A percentile compares a stretch with the other conserved stretches of the same genome.
Conservation (phyloP, 2,888 invertebrate species). For the Acrocyrtus sp. region DNA sequence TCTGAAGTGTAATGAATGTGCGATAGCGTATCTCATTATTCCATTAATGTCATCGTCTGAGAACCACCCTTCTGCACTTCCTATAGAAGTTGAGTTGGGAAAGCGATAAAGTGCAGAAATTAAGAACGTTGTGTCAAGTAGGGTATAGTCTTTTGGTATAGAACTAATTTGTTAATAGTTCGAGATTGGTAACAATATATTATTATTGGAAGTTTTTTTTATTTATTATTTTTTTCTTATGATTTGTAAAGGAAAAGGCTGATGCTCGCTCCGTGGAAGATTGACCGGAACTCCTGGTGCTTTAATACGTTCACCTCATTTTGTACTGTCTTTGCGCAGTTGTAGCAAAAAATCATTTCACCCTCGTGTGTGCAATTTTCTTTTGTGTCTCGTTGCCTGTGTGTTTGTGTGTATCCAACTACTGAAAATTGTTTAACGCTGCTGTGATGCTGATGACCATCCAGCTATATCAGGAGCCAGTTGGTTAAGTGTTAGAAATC, state of each 20-base stretch:
- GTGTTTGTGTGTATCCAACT: slow-evolving; percentile 6
- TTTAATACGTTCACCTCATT: slow-evolving; percentile 10
- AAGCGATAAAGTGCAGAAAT: too few relatives aligned
- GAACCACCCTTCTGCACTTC: too few relatives aligned
- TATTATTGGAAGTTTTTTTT: slow-evolving; percentile 20
- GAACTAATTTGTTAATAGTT: too few relatives aligned
- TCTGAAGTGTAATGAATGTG: too few relatives aligned
- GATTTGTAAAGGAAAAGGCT: slow-evolving; percentile 29
- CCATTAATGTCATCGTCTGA: too few relatives aligned
- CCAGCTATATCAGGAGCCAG: slow-evolving; percentile 43
- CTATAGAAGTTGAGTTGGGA: too few relatives aligned
- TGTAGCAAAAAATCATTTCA: slow-evolving; percentile 5
- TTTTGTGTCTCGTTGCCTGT: slow-evolving; percentile 29
- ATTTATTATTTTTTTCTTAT: slow-evolving; percentile 21
- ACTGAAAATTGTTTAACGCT: slow-evolving; percentile 16
- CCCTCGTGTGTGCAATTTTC: background rate
- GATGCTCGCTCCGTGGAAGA: slow-evolving; percentile 24
- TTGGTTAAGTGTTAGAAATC: slow-evolving; percentile 44
- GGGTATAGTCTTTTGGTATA: too few relatives aligned
- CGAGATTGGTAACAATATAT: too few relatives aligned
- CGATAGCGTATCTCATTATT: too few relatives aligned
- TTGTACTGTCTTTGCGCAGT: too few relatives aligned
- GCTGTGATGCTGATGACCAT: slow-evolving; percentile 44
- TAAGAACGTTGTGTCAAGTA: too few relatives aligned
- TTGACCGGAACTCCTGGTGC: slow-evolving; percentile 16